Evolutionary conservation across 2,797 vertebrate species (phyloP).

Genomic region (Chrysocyon brachyurus): DNA sequence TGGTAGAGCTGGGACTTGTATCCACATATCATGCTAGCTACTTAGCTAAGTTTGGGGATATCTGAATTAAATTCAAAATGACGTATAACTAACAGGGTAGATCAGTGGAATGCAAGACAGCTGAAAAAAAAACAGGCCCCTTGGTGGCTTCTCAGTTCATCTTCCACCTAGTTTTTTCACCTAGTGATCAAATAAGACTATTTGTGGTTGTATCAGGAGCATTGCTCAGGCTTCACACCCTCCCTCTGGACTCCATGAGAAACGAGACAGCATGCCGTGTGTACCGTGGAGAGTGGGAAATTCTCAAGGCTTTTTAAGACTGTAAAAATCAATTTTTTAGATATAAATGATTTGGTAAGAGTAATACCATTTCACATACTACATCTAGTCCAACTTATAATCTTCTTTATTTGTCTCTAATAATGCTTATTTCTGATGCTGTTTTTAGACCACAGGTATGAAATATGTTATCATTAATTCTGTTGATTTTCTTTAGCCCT

Average conservation of each 20-base stretch:
- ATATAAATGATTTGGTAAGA: conserved; percentile 37
- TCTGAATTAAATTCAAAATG: background rate
- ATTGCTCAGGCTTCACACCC: background rate
- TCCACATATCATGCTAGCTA: background rate
- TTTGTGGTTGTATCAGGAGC: conserved; percentile 35
- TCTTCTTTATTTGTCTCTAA: background rate
- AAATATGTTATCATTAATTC: conserved; percentile 25
- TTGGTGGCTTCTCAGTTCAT: background rate
- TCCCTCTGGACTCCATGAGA: background rate
- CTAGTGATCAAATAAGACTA: conserved; percentile 39
- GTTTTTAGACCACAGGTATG: conserved; percentile 27
- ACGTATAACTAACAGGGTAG: background rate
- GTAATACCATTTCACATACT: background rate
- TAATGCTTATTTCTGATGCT: conserved; percentile 49
- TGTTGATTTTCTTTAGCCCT: background rate
- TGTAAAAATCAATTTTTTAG: background rate
- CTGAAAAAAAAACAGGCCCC: background rate
- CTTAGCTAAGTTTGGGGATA: background rate
- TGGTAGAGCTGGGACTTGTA: background rate
- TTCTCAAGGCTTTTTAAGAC: background rate
- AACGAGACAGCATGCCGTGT: background rate
- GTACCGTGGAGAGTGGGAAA: background rate
- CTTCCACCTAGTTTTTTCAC: background rate
- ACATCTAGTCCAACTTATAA: background rate
- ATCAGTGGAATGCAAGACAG: background rate